Evolutionary conservation across 2,113 vertebrate species (phyloP).

Genomic region (Vimba vimba): DNA sequence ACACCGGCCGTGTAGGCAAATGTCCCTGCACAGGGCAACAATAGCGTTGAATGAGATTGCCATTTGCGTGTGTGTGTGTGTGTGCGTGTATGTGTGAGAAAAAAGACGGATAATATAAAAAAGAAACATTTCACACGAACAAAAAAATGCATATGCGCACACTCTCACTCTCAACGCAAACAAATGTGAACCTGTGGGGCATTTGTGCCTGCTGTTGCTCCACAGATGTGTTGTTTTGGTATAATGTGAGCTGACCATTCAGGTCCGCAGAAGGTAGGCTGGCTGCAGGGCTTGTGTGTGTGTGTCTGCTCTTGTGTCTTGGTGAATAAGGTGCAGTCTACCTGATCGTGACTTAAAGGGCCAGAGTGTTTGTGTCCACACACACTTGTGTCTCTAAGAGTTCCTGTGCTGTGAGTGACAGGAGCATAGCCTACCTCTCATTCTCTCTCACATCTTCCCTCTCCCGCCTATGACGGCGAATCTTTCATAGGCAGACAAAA

Average conservation of each 20-base stretch:
- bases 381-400: constrained; percentile 24
- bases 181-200: constrained; percentile 49
- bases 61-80: constrained; percentile 22
- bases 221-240: constrained; percentile 44
- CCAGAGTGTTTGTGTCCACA: constrained; percentile 17
- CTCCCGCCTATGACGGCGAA: constrained; percentile 5
- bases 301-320: constrained; percentile 31
- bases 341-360: constrained; percentile 53
- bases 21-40: constrained; percentile 50
- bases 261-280: constrained; percentile 39
- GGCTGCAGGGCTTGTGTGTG: constrained; percentile 45
- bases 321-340: constrained; percentile 51
- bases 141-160: constrained; percentile 28
- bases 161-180: constrained; percentile 38
- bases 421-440: constrained; percentile 51
- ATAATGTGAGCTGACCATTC: constrained; percentile 59
- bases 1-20: constrained; percentile 65
- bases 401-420: constrained; percentile 46
- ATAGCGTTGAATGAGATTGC: constrained; percentile 39
- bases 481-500: constrained; percentile 37
- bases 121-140: constrained; percentile 44
- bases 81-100: neutral
- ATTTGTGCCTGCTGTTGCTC: constrained; percentile 44
- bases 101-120: constrained; percentile 34
- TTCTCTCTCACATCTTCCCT: constrained; percentile 14